Evolutionary conservation across 2,113 vertebrate species (phyloP), one percentile per base, ranked within the genome.

Genomic region (Sylvia atricapilla): DNA sequence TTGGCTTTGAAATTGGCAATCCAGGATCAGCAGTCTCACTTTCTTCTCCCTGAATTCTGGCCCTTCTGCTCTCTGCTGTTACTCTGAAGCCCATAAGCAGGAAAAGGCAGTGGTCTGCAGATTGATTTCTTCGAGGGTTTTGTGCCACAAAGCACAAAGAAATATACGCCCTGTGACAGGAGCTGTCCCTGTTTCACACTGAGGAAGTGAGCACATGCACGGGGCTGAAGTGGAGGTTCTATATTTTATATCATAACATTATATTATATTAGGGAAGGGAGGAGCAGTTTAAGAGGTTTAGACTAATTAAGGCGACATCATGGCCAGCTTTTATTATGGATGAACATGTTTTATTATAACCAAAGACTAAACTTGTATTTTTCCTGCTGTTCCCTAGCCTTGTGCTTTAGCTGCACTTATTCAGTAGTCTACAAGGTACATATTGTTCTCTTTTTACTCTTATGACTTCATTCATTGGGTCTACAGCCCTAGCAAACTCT

Each of bases 31-130:
- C 28, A 21, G 0, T 20, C 24, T 58, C 13, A 0, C 35, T 49
- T 39, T 60, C 10, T 79, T 47, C 19, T 41, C 70, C 46, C 9
- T 84, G 66, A 23, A 28, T 84, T 60, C 5, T 81, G 50, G 20
- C 47, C 43, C 39, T 80, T 86, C 19, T 73, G 3, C 68, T 83
- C 53, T 49, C 25, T 55, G 2, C n/a, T 49, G 23, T 18, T 55
- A 3, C 53, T n/a, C 70, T 80, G 70, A 68, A 64, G 28, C 13
- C 24, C 0, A 0, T 13, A 21, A 30, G 33, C 0, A 63, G 39
- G 59, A 84, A 80, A 69, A 86, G 31, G 7, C 13, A 25, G 23
- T 7, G 46, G 8, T 37, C 49, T 58, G 24, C 27, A 58, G 24
- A 4, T 13, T 7, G 30, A 46, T 43, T 59, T 44, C 30, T 76